Base-by-base conservation (phyloP, 1,140 invertebrate genomes). In the Drosophila arawakana region DNA sequence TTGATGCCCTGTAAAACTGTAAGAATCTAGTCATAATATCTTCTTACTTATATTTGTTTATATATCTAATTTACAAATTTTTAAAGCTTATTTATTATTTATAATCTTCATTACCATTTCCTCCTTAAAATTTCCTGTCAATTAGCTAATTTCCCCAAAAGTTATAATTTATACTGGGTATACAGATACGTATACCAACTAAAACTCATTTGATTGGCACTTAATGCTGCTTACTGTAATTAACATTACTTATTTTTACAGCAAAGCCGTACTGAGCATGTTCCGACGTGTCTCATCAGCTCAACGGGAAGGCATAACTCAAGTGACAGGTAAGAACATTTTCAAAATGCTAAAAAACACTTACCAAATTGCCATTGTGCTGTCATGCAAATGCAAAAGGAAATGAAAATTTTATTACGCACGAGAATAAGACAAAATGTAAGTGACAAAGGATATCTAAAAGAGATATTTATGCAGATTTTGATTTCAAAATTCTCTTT, bases 271-370 rank as follows among this genome's bases (percentile, higher is more conserved):
- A 21, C 54, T 91, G 49, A 91, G 81, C 68, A 85, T 92, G 77
- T 92, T 92, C 73, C 80, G 86, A 7, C 75, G 75, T 54, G 79
- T 89, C 21, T 78, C 92, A 66, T 67, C 80, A 76, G 78, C 92
- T 67, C 73, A 92, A 65, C 81, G 89, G 11, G 85, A 92, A 55
- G 93, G 92, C 55, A 89, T 76, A 44, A 93, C 93, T 34, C 93
- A 93, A 80, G 92, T 93, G 63, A 93, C 93, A 91, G 93, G 93
- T 93, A 86, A 91, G 86, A 50, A 44, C 46, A 59, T 10, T 34
- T 57, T 57, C 7, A 57, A 57, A 41, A 7, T 15, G 30, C 7
- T 41, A 2, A 15, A 49, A 73, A 39, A 43, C 35, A 74, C 41
- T 61, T 69, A 73, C 39, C 13, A 60, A 37, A 57, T 57, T 68